Percentiles rank a stretch among this genome's conserved stretches.
Evolutionary conservation across 37 sponge, comb jelly and placozoan species (phyloP).

Genomic region (Amphimedon queenslandica): DNA sequence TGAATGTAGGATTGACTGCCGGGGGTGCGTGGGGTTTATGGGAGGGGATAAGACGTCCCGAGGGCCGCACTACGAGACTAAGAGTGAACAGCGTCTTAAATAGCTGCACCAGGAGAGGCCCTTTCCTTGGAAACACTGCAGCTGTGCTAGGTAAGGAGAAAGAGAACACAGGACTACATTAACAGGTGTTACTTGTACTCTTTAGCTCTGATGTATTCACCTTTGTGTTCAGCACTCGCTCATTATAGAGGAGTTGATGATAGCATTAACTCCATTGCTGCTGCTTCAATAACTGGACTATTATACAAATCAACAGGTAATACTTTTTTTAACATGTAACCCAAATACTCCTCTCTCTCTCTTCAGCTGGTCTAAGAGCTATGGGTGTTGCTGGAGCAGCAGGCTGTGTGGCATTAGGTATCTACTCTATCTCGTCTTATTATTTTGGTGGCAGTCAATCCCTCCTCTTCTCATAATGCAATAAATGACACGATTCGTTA

Average conservation of each 20-base stretch:
- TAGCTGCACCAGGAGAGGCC: conserved; percentile 69
- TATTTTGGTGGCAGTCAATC: neutral
- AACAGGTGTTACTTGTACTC: neutral
- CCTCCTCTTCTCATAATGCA: too few relatives aligned
- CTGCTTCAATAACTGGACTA: conserved; percentile 66
- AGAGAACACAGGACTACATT: neutral
- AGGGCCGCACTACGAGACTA: conserved; percentile 26
- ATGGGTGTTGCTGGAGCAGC: conserved; percentile 39
- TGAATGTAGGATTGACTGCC: conserved; percentile 21
- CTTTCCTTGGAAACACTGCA: conserved; percentile 61
- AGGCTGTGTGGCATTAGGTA: conserved; percentile 49
- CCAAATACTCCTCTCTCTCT: neutral
- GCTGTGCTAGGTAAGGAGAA: conserved; percentile 61
- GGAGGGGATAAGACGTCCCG: conserved; percentile 49
- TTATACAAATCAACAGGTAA: conserved; percentile 71
- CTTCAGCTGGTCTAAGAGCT: conserved; percentile 45
- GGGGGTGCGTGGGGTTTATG: conserved; percentile 65
- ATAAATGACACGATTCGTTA: too few relatives aligned
- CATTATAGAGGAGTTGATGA: conserved; percentile 47
- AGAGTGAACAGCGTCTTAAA: conserved; percentile 53
- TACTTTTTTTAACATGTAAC: neutral
- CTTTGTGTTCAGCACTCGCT: conserved; percentile 41
- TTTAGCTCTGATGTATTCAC: conserved; percentile 65
- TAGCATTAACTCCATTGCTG: conserved; percentile 47
- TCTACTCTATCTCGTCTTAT: conserved; percentile 1